These are phyloP conservation scores for Paraplagusia blochii DNA, from an alignment of 2,113 vertebrate genomes.

Conservation along the genomic window DNA sequence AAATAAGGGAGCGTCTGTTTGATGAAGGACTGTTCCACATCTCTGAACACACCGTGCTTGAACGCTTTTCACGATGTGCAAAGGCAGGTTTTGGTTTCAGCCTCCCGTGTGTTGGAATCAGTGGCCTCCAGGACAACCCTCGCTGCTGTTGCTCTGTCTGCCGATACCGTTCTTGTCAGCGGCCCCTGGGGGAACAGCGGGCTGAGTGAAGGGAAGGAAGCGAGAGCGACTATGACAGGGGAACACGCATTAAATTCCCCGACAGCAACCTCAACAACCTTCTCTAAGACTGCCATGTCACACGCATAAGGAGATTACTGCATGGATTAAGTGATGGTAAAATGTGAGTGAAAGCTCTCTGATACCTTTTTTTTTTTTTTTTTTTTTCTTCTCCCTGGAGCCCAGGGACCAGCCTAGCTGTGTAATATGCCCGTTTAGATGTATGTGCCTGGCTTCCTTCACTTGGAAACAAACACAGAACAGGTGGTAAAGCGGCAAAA, in stretches of 20 bases:
- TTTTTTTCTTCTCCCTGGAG: background rate
- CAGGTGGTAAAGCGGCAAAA: conserved; percentile 64
- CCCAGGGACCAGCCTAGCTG: conserved; percentile 16
- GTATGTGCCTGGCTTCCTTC: conserved; percentile 31
- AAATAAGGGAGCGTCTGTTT: conserved; percentile 65
- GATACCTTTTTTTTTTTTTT: conserved; percentile 24
- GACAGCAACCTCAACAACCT: conserved; percentile 59
- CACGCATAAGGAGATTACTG: conserved; percentile 61
- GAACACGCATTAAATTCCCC: conserved; percentile 57
- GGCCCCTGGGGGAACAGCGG: conserved; percentile 42
- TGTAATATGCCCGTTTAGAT: conserved; percentile 36
- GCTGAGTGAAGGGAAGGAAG: conserved; percentile 51
- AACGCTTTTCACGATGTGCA: conserved; percentile 2
- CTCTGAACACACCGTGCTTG: conserved; percentile 19
- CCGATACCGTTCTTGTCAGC: conserved; percentile 37
- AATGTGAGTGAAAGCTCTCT: conserved; percentile 50
- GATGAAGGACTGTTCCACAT: conserved; percentile 51
- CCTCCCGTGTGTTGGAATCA: conserved; percentile 8
- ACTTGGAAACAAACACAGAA: conserved; percentile 28
- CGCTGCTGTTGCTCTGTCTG: conserved; percentile 21
- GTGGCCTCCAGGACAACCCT: conserved; percentile 36
- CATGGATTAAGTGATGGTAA: conserved; percentile 59
- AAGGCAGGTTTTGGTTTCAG: conserved; percentile 25
- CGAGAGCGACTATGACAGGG: conserved; percentile 56
- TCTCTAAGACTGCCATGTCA: conserved; percentile 50